Evolutionary conservation across 2,888 invertebrate genomes (phyloP).

Genomic region (Cynaeus angustus): DNA sequence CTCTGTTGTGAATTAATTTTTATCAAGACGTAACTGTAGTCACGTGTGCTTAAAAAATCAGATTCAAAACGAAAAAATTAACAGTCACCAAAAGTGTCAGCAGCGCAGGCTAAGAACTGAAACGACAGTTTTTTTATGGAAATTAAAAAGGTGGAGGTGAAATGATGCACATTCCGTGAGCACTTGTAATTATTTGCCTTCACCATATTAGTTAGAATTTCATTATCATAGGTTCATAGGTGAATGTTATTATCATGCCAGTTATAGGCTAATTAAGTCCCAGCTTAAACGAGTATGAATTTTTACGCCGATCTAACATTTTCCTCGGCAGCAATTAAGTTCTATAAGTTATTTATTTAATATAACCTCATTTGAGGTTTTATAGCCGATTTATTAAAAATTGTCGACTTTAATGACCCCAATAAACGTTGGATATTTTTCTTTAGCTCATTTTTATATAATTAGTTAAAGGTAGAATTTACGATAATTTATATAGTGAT

Average conservation of each 20-base stretch:
- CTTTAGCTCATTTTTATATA: not conserved
- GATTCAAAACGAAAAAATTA: too few relatives aligned
- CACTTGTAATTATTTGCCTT: not conserved
- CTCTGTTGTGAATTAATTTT: not conserved
- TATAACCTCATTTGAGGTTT: constrained; percentile 17
- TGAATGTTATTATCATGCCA: not conserved
- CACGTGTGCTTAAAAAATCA: too few relatives aligned
- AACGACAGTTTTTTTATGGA: too few relatives aligned
- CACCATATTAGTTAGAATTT: not conserved
- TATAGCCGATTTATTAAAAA: constrained; percentile 21
- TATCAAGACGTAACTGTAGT: not conserved
- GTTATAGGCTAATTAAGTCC: not conserved
- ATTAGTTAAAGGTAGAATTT: constrained; percentile 15
- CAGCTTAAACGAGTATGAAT: not conserved
- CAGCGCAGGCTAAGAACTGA: too few relatives aligned
- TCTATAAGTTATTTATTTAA: constrained; percentile 11
- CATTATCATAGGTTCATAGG: constrained; percentile 1
- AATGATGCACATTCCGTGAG: not conserved
- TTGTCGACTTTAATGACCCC: constrained; percentile 19
- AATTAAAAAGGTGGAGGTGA: too few relatives aligned
- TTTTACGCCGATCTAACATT: not conserved
- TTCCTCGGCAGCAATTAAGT: constrained; percentile 9
- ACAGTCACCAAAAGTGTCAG: too few relatives aligned
- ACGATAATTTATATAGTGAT: not conserved
- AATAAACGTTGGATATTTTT: too few relatives aligned